phyloP scores from a whole-genome alignment of 2,797 vertebrate species.

The Tarsius wallacei region DNA sequence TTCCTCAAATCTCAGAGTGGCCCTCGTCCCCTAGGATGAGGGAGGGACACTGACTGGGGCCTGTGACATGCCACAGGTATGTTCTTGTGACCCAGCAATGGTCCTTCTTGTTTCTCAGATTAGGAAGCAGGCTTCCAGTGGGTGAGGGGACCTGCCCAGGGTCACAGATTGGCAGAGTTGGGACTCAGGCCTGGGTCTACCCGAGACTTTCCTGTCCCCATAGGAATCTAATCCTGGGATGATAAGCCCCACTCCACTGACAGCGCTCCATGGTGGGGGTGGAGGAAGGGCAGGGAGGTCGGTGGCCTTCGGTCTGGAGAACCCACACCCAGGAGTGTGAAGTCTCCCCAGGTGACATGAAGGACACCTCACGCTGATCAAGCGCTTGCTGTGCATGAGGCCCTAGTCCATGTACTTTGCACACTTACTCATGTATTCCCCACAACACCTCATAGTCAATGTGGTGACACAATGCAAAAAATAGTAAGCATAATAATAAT shows the following conservation, averaged over 20 bases:
- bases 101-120: background rate
- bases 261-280: background rate
- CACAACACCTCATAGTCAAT: background rate
- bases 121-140: background rate
- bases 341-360: background rate
- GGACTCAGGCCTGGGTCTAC: background rate
- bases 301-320: background rate
- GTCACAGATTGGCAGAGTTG: background rate
- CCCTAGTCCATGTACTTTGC: background rate
- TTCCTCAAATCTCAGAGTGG: rapidly evolving
- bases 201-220: background rate
- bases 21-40: background rate
- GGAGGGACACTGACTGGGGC: background rate
- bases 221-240: background rate
- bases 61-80: background rate
- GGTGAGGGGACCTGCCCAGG: background rate
- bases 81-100: background rate
- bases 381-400: background rate
- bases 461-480: background rate
- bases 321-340: background rate
- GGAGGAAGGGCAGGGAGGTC: background rate
- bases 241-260: background rate
- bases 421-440: background rate
- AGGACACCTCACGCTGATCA: background rate
- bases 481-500: background rate